phyloP scores from a whole-genome alignment of 1,140 invertebrate genomes.

The Mercenaria mercenaria region DNA sequence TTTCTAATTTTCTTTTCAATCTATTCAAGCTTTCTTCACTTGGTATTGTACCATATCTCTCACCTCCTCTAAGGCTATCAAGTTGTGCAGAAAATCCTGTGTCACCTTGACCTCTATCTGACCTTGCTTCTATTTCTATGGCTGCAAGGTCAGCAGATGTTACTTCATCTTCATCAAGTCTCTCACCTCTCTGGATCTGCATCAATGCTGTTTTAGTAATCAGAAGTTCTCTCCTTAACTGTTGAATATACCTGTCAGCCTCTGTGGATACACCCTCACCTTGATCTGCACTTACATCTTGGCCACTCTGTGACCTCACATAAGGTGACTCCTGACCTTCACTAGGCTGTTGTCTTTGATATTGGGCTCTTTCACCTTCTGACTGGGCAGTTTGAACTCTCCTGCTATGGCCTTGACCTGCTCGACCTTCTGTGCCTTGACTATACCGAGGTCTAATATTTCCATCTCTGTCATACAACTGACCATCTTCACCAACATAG shows the following conservation, averaged over 20 bases:
- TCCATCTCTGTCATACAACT: constrained; percentile 49
- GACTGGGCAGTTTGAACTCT: neutral
- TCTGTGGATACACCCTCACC: constrained; percentile 62
- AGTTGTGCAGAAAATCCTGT: neutral
- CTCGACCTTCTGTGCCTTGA: neutral
- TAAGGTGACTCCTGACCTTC: constrained; percentile 29
- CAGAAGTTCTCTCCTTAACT: constrained; percentile 75
- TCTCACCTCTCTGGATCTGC: constrained; percentile 70
- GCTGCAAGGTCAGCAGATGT: neutral
- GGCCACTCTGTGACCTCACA: neutral
- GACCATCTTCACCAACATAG: constrained; percentile 13
- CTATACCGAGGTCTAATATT: constrained; percentile 50
- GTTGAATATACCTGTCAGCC: constrained; percentile 75
- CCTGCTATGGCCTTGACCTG: neutral
- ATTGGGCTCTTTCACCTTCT: constrained; percentile 25
- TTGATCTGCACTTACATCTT: neutral
- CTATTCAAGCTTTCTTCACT: constrained; percentile 38
- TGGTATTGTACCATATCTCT: constrained; percentile 19
- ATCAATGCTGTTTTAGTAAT: constrained; percentile 74
- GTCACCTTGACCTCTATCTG: constrained; percentile 38
- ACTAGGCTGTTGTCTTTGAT: neutral
- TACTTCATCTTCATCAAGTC: constrained; percentile 59
- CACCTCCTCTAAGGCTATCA: neutral
- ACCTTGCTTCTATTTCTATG: constrained; percentile 1
- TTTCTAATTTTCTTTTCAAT: constrained; percentile 34